Evolutionary conservation across 2,888 invertebrate species (phyloP), one percentile per base, ranked within the genome.

Genomic region (Melanostoma mellinum): DNA sequence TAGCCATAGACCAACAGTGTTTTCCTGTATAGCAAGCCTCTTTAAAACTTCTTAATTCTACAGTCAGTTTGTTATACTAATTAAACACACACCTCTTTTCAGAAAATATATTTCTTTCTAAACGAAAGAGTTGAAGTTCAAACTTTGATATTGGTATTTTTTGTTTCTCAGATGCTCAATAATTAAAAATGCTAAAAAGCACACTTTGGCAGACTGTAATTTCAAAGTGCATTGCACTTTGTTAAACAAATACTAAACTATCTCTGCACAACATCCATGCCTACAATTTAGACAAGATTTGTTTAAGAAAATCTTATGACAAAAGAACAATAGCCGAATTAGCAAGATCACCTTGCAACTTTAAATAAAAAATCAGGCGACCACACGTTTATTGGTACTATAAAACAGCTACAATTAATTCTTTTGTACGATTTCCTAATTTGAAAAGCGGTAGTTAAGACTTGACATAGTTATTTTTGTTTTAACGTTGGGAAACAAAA

Each of bases 271-370:
- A 4, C 40, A 56, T 56, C 20, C 20, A 20, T 20, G 20, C 20
- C 20, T 9, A 56, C 56, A 38, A 56, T 56, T 3, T 44, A n/a
- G 3, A 44, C n/a, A 44, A 6, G n/a, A 58, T 40, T 40, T 38
- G 30, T 56, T 4, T 9, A n/a, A 32, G 42, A 58, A 42, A 42
- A 10, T 33, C 10, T 58, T 58, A 58, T n/a, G n/a, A 46, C 61
- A 4, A 35, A 46, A 61, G 36, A 46, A 61, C 46, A 46, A 61
- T 20, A 36, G 20, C 8, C 46, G n/a, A 61, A 36, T 46, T 33
- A 32, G 36, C 35, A 61, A 61, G 36, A 61, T 61, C 61, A 61
- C 61, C 61, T 61, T 61, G 61, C 46, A 35, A 46, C 4, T 8
- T 46, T 46, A 38, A 10, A 42, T 9, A 42, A n/a, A n/a, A 40